Conservation (phyloP, 2,888 invertebrate species). For the Parasteatoda lunata region DNA sequence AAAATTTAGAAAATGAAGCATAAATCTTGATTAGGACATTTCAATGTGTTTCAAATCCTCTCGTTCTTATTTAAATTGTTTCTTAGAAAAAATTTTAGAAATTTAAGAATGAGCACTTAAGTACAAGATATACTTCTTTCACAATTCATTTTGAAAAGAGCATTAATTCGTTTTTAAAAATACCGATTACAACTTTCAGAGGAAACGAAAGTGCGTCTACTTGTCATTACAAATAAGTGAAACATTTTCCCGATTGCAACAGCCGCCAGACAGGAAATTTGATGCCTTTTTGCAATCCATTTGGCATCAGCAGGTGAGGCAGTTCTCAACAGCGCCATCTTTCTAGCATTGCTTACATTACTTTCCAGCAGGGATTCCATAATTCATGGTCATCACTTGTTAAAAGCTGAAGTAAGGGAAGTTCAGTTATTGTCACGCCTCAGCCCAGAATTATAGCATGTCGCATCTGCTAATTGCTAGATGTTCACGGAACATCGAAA, state of each 20-base stretch:
- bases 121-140: too few relatives aligned
- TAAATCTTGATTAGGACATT: too few relatives aligned
- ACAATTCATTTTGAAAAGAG: too few relatives aligned
- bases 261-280: slow-evolving; percentile 38
- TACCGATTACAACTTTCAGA: too few relatives aligned
- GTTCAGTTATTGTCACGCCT: not conserved
- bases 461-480: slow-evolving; percentile 30
- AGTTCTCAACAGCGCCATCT: slow-evolving; percentile 9
- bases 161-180: too few relatives aligned
- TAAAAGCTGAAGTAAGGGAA: not conserved
- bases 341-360: slow-evolving; percentile 9
- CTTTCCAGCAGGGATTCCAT: slow-evolving; percentile 21
- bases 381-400: slow-evolving; percentile 51
- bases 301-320: slow-evolving; percentile 36
- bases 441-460: slow-evolving; percentile 34
- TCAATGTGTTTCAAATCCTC: too few relatives aligned
- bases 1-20: too few relatives aligned
- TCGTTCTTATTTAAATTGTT: too few relatives aligned
- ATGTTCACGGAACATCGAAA: slow-evolving; percentile 11
- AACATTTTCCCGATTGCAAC: slow-evolving; percentile 32
- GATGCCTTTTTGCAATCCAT: slow-evolving; percentile 32
- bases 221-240: slow-evolving; percentile 55
- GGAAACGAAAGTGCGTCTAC: not conserved
- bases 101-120: too few relatives aligned
- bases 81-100: too few relatives aligned